phyloP scores from a whole-genome alignment of 2,888 invertebrate species.

The Stenotaenia linearis region DNA sequence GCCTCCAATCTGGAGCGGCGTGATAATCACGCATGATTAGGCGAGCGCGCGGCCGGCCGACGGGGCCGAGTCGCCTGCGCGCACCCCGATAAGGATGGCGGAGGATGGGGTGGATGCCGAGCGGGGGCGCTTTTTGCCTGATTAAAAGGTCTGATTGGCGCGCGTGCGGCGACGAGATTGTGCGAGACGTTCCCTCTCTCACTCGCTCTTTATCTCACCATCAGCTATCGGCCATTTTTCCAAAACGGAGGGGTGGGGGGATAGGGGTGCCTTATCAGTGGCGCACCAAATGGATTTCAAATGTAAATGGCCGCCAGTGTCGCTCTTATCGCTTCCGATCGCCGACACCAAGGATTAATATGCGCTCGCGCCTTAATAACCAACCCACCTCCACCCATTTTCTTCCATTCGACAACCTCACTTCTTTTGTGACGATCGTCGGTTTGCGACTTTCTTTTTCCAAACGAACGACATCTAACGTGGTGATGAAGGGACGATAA shows the following conservation, averaged over 20 bases:
- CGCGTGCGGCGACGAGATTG: constrained; percentile 10
- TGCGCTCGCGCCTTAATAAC: constrained; percentile 32
- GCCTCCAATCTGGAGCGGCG: constrained; percentile 30
- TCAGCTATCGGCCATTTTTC: constrained; percentile 32
- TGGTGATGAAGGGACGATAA: background rate
- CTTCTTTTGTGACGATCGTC: background rate
- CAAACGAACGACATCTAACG: background rate
- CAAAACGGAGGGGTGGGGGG: constrained; percentile 6
- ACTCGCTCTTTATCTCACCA: constrained; percentile 28
- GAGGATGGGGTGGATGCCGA: constrained; percentile 4
- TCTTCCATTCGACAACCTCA: background rate
- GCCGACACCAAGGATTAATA: constrained; percentile 31
- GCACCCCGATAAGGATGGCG: constrained; percentile 29
- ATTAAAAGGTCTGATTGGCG: constrained; percentile 32
- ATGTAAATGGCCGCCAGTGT: constrained; percentile 29
- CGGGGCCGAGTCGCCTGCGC: constrained; percentile 8
- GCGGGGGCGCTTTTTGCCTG: constrained; percentile 30
- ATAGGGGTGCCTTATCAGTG: constrained; percentile 17
- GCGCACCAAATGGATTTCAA: constrained; percentile 32
- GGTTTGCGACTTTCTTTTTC: background rate
- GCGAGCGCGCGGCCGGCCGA: constrained; percentile 27
- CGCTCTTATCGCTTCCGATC: constrained; percentile 33
- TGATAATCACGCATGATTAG: constrained; percentile 33
- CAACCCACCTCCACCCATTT: background rate
- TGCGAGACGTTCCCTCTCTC: constrained; percentile 13